Conservation (phyloP, 2,797 vertebrate genomes). For the Sebastes melanostomus region DNA sequence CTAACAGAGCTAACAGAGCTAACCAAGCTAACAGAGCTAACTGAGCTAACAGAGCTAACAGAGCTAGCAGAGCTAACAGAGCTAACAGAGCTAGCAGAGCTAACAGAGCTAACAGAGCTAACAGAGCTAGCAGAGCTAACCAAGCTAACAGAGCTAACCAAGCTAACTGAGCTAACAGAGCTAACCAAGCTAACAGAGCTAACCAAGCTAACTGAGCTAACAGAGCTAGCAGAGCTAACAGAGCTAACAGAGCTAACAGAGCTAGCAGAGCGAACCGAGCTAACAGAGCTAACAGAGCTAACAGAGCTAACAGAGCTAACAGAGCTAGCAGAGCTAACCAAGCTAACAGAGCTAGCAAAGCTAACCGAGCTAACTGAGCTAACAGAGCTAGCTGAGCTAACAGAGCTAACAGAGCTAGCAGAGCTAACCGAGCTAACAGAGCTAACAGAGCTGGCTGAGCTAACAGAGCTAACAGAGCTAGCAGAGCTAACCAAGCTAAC, state of each 20-base stretch:
- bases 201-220: no score
- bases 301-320: rapidly evolving
- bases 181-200: neutral
- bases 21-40: neutral
- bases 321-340: neutral
- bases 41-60: rapidly evolving
- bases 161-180: no score
- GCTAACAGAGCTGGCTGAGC: neutral
- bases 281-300: neutral
- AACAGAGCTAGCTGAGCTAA: neutral
- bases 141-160: rapidly evolving
- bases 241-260: rapidly evolving
- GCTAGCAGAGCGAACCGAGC: neutral
- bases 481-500: rapidly evolving
- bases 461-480: neutral
- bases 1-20: no score
- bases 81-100: neutral
- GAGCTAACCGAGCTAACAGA: neutral
- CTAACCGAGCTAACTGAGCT: neutral
- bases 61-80: rapidly evolving
- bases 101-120: neutral
- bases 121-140: rapidly evolving
- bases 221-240: no score
- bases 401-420: rapidly evolving
- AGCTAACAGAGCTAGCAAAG: no score